These are phyloP conservation scores for Lepidurus apus DNA, from an alignment of 1,140 invertebrate species.

Conservation along the genomic window DNA sequence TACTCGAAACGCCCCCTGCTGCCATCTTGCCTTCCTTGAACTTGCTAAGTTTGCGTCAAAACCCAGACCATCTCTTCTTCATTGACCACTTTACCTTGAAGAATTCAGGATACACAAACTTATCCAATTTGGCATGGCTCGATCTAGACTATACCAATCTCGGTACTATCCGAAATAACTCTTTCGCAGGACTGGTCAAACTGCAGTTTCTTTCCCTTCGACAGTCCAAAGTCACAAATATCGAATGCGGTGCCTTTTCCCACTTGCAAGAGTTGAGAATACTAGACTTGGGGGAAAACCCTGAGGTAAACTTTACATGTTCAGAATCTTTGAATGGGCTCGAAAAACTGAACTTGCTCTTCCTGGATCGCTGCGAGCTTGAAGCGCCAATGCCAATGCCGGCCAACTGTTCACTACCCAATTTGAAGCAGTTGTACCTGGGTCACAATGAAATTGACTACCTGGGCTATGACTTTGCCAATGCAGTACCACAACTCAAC, in stretches of 20 bases:
- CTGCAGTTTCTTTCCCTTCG: constrained; percentile 25
- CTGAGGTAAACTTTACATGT: not conserved
- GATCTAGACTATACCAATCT: constrained; percentile 33
- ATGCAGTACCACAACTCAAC: not conserved
- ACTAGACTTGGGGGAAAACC: constrained; percentile 32
- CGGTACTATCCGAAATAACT: not conserved
- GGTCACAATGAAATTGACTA: constrained; percentile 29
- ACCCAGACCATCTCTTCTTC: constrained; percentile 28
- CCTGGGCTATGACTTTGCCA: not conserved
- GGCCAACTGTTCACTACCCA: constrained; percentile 13
- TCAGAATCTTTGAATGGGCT: constrained; percentile 25
- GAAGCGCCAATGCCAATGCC: not conserved
- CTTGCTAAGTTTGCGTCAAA: constrained; percentile 32
- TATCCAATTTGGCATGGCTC: constrained; percentile 30
- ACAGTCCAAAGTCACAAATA: constrained; percentile 2
- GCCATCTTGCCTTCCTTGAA: constrained; percentile 23
- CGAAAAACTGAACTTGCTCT: constrained; percentile 2
- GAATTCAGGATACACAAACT: constrained; percentile 13
- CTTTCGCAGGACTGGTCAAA: constrained; percentile 26
- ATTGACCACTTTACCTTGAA: not conserved
- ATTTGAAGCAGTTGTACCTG: constrained; percentile 27
- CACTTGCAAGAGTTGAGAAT: constrained; percentile 7
- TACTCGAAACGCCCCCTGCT: constrained; percentile 27
- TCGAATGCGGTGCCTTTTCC: constrained; percentile 26
- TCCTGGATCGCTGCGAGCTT: constrained; percentile 28